Conservation (phyloP, 2,797 vertebrate species). For the Halcyon smyrnensis region DNA sequence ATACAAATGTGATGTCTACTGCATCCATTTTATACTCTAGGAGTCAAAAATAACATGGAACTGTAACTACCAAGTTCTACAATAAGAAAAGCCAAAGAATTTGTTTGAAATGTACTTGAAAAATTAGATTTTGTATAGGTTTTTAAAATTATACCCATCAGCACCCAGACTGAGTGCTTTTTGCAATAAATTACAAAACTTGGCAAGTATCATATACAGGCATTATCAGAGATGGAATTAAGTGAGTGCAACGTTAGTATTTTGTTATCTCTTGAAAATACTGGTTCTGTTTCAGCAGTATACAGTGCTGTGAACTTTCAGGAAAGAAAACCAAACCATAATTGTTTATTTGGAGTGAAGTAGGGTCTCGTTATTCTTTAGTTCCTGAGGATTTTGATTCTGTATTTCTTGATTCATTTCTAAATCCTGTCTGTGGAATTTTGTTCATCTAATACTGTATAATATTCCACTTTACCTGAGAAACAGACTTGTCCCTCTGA, state of each 20-base stretch:
- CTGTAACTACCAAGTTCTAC: background rate
- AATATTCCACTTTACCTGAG: background rate
- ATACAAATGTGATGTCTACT: background rate
- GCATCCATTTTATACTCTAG: background rate
- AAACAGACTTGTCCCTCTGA: background rate
- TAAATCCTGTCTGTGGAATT: background rate
- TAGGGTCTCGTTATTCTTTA: background rate
- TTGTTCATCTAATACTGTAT: background rate
- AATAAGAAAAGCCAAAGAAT: background rate
- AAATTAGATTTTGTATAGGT: background rate
- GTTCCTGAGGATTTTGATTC: background rate
- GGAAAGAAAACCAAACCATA: background rate
- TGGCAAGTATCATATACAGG: background rate
- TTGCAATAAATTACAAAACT: background rate
- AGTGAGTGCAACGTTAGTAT: background rate
- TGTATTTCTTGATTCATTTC: background rate
- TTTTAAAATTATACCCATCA: background rate
- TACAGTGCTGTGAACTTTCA: background rate
- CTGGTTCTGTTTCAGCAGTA: background rate
- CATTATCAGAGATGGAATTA: background rate
- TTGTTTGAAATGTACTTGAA: background rate
- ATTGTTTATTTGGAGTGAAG: background rate
- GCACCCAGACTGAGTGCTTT: background rate
- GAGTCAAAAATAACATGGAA: background rate
- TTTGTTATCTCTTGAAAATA: background rate